Evolutionary conservation across 2,888 invertebrate genomes (phyloP), one percentile per base, ranked within the genome.

Genomic region (Pterostichus madidus): DNA sequence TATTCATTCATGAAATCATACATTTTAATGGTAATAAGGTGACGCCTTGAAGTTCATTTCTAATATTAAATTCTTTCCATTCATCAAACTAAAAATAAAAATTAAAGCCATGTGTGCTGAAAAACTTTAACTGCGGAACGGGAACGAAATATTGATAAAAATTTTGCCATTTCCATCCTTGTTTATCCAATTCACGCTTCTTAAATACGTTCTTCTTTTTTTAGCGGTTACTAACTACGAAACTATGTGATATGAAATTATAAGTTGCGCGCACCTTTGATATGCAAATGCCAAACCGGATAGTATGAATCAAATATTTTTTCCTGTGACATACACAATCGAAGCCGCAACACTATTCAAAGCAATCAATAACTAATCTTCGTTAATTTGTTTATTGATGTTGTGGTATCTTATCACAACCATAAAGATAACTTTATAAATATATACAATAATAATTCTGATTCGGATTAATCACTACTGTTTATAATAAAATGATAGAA

Each of bases 241-340:
- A 44, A 39, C 68, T 44, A 71, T 44, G 68, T 71, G 56, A 39
- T 56, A 39, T 71, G 68, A 71, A 71, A 71, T 71, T 71, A 71
- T 71, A 71, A 71, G 68, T 71, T 44, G 68, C 68, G 39, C 68
- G 39, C 79, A 61, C 79, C 79, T 79, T 79, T 79, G 79, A 79
- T 79, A 79, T 79, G 79, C 64, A 46, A 79, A 79, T 79, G 61
- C 79, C 61, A 64, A 79, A 8, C 56, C 61, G 61, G 46, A 79
- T 61, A 61, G 79, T 79, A 79, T 79, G 79, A 79, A 79, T 61
- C 79, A 79, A 75, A 71, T 71, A 71, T 71, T 71, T 71, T 64
- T 71, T 44, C 15, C 39, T 44, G 44, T 71, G 68, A 71, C 68
- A 44, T 44, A 13, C 68, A 44, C 39, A 46, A 56, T 56, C 68